phyloP scores from a whole-genome alignment of 2,113 vertebrate genomes.

The Brienomyrus brachyistius region DNA sequence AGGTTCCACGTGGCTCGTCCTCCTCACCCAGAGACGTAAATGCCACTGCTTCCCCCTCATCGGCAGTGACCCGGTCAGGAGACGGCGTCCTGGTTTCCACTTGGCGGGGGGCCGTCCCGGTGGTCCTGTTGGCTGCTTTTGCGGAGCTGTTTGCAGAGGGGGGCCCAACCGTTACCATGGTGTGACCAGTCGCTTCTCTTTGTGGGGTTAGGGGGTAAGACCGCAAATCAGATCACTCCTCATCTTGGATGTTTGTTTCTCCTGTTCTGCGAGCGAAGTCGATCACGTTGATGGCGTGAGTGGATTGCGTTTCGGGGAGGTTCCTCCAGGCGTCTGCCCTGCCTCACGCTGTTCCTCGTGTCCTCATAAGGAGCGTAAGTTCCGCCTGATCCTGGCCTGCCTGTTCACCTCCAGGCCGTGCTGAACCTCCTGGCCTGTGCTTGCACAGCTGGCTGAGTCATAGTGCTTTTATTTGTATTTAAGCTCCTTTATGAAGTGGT shows the following conservation, averaged over 20 bases:
- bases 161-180: neutral
- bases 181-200: neutral
- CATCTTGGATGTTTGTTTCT: neutral
- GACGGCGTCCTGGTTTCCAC: neutral
- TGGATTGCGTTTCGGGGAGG: neutral
- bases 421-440: neutral
- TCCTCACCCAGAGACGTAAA: neutral
- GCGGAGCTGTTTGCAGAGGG: neutral
- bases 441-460: neutral
- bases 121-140: neutral
- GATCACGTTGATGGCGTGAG: neutral
- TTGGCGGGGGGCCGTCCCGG: neutral
- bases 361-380: neutral
- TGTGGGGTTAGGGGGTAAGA: neutral
- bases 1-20: neutral
- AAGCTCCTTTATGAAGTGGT: neutral
- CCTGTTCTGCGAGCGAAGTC: neutral
- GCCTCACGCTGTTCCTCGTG: neutral
- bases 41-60: neutral
- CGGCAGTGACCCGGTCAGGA: neutral
- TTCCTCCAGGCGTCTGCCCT: neutral
- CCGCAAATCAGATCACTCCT: neutral
- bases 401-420: neutral
- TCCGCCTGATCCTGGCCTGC: neutral
- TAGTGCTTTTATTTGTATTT: neutral